phyloP scores from a whole-genome alignment of 2,888 invertebrate genomes.

The Ellobium chinense region DNA sequence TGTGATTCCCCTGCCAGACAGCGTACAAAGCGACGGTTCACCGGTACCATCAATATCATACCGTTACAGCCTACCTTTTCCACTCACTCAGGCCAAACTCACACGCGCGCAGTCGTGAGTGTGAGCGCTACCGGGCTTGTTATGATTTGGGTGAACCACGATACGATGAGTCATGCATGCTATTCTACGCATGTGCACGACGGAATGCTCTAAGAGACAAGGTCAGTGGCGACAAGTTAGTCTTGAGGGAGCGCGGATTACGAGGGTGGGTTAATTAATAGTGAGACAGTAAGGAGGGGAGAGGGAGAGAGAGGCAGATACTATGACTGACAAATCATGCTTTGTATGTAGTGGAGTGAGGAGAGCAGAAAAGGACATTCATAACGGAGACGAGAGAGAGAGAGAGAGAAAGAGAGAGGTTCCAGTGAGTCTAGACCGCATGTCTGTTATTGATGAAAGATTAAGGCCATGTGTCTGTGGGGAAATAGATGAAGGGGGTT shows the following conservation, averaged over 20 bases:
- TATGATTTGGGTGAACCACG: constrained; percentile 20
- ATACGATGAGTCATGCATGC: not conserved
- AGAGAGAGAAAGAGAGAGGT: too few species aligned
- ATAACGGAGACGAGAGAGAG: too few species aligned
- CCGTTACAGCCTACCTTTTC: constrained; percentile 6
- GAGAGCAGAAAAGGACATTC: too few species aligned
- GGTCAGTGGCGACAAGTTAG: not conserved
- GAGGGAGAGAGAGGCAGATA: too few species aligned
- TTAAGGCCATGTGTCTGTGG: too few species aligned
- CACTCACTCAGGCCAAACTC: not conserved
- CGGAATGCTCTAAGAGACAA: constrained; percentile 12
- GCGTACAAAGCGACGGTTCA: not conserved
- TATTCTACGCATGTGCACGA: constrained; percentile 28
- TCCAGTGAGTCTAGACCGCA: too few species aligned
- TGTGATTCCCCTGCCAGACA: not conserved
- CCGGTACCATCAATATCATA: constrained; percentile 30
- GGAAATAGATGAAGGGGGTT: too few species aligned
- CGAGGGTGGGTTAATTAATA: too few species aligned
- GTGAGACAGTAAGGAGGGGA: not conserved
- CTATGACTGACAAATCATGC: not conserved
- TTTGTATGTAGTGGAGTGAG: too few species aligned
- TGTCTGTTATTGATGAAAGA: too few species aligned
- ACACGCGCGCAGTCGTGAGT: constrained; percentile 3
- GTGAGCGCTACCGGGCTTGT: not conserved
- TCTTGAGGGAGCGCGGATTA: too few species aligned